Percentiles rank a stretch among this genome's conserved stretches.
These are phyloP conservation scores for Sebastes iracundus DNA, from an alignment of 2,797 vertebrate species.

Conservation along the genomic window DNA sequence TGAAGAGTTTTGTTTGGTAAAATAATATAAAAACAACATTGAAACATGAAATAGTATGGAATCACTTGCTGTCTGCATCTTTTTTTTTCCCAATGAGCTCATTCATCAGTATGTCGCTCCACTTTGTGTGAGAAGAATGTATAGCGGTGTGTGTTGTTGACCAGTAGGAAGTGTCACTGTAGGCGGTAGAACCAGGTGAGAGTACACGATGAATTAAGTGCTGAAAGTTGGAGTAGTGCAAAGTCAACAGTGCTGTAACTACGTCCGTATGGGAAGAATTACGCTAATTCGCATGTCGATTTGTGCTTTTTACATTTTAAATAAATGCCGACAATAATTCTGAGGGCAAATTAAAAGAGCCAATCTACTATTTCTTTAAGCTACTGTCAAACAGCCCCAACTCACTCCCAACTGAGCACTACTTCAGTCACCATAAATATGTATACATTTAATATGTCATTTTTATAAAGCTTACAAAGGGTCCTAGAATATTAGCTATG, in stretches of 20 bases:
- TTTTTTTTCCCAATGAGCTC: background rate
- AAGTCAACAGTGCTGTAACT: conserved; percentile 45
- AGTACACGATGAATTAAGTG: conserved; percentile 27
- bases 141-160: background rate
- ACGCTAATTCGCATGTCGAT: background rate
- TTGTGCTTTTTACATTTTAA: conserved; percentile 32
- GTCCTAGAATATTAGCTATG: conserved; percentile 34
- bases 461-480: conserved; percentile 8
- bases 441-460: conserved; percentile 15
- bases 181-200: background rate
- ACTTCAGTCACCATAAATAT: conserved; percentile 11
- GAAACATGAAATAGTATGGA: conserved; percentile 5
- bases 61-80: background rate
- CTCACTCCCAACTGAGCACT: conserved; percentile 38
- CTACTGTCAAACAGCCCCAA: conserved; percentile 50
- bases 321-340: background rate
- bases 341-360: conserved; percentile 10
- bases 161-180: background rate
- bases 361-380: background rate
- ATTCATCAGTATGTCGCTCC: background rate
- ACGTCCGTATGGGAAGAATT: background rate
- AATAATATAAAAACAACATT: conserved; percentile 39
- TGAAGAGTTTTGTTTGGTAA: conserved; percentile 9
- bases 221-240: conserved; percentile 45
- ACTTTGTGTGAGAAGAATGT: background rate